A percentile compares a stretch with the other conserved stretches of the same genome.
Evolutionary conservation across 2,888 invertebrate species (phyloP).

Genomic region (Dendrolimus pini): DNA sequence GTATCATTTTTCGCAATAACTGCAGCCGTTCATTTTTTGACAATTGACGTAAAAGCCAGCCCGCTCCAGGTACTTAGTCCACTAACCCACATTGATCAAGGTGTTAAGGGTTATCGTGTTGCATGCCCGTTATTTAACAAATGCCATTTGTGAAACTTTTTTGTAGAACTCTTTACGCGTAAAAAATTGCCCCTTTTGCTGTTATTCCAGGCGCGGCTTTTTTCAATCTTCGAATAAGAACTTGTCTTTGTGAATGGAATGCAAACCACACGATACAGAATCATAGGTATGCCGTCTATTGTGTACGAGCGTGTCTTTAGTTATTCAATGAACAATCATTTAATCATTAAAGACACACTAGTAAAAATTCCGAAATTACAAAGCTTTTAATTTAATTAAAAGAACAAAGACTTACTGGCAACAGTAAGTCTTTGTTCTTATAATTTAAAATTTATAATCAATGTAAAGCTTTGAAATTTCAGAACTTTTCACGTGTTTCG

Average conservation of each 20-base stretch:
- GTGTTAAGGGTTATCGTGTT: slow-evolving; percentile 69
- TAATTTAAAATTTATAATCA: too few relatives aligned
- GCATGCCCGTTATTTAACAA: slow-evolving; percentile 58
- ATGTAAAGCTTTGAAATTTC: too few relatives aligned
- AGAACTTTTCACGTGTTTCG: too few relatives aligned
- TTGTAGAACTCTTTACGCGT: slow-evolving; percentile 48
- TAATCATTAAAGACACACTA: too few relatives aligned
- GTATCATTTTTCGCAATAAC: slow-evolving; percentile 48
- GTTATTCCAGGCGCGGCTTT: slow-evolving; percentile 29
- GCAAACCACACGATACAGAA: not conserved
- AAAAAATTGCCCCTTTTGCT: slow-evolving; percentile 43
- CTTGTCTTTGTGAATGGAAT: not conserved
- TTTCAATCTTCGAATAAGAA: slow-evolving; percentile 1
- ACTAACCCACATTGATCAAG: slow-evolving; percentile 74
- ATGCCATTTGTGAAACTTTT: slow-evolving; percentile 40
- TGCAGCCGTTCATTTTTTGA: slow-evolving; percentile 58
- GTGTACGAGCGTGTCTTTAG: too few relatives aligned
- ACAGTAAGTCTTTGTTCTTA: too few relatives aligned
- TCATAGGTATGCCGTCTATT: too few relatives aligned
- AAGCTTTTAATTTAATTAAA: too few relatives aligned
- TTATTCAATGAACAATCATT: too few relatives aligned
- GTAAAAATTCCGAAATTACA: too few relatives aligned
- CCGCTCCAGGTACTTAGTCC: slow-evolving; percentile 45
- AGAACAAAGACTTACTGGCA: too few relatives aligned
- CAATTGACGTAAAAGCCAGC: slow-evolving; percentile 48